Evolutionary conservation across 2,888 invertebrate genomes (phyloP).

Genomic region (Metellina segmentata): DNA sequence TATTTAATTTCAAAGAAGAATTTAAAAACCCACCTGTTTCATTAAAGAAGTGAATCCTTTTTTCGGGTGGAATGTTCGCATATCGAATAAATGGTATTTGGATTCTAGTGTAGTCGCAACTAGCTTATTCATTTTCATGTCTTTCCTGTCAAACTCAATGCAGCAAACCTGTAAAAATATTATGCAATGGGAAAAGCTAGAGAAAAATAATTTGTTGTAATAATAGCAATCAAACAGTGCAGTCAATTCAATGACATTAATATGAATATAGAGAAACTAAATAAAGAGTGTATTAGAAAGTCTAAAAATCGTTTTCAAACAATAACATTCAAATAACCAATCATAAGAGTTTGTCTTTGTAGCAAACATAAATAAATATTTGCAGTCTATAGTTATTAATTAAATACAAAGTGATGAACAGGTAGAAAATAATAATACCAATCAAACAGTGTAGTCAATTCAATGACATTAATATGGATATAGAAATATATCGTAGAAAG

Average conservation of each 20-base stretch:
- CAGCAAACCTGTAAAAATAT: slow-evolving; percentile 85
- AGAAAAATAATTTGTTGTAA: neutral
- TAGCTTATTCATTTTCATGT: slow-evolving; percentile 97
- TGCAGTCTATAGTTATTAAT: too few species aligned
- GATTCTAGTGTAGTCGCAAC: slow-evolving; percentile 95
- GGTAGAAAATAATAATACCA: neutral
- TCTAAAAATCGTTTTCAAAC: too few species aligned
- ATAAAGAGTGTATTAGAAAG: neutral
- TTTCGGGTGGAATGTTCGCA: slow-evolving; percentile 91
- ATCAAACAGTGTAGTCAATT: neutral
- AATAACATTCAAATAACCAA: too few species aligned
- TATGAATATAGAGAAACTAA: neutral
- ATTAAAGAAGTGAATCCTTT: slow-evolving; percentile 89
- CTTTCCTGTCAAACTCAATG: slow-evolving; percentile 94
- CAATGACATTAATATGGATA: neutral
- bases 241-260: neutral
- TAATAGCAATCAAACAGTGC: neutral
- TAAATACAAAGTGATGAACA: neutral
- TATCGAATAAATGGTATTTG: slow-evolving; percentile 93
- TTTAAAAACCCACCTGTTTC: slow-evolving; percentile 83
- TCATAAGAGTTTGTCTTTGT: too few species aligned
- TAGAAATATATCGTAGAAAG: neutral
- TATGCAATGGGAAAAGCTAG: neutral
- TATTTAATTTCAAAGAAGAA: neutral
- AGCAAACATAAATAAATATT: too few species aligned